Evolutionary conservation across 2,113 vertebrate genomes (phyloP), one percentile per base, ranked within the genome.

Genomic region (Cavia aperea): DNA sequence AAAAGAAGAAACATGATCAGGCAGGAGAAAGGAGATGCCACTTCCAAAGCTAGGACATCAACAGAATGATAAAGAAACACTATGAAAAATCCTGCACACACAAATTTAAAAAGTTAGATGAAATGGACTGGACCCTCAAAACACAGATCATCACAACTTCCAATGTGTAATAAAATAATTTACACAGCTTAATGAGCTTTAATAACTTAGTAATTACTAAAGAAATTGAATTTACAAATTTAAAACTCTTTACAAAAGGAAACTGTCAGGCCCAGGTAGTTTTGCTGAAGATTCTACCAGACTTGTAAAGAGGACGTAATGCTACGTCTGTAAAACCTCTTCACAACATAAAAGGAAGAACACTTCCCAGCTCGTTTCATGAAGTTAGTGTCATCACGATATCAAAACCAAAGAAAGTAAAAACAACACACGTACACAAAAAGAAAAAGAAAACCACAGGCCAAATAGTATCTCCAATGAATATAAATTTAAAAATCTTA

Each of bases 201-300:
- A 81, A 13, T 12, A 58, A 46, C 54, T 81, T 81, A n/a, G 63
- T 56, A 63, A 79, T 83, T 85, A 89, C 13, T 70, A 90, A 88
- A 31, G 51, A 78, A 91, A 21, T 77, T 33, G 18, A 91, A 93
- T 70, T 43, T 18, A 51, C 54, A 82, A 87, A 43, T 88, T 65
- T 24, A 65, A 93, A 88, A 39, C n/a, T 33, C n/a, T 31, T 31
- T 23, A 26, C 33, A 65, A 72, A 83, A 95, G 54, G 46, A 72
- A 56, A 87, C 10, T 39, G 68, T 5, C 43, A 82, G 77, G 68
- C 6, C 36, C 36, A 86, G 68, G 87, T 13, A 9, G 18, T 88
- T 91, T 95, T 21, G 16, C 54, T 79, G 11, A 26, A 78, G 31
- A 90, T 56, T 88, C 78, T 88, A 78, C 49, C 83, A 87, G 86